Percentiles rank a stretch among this genome's conserved stretches.
phyloP scores from a whole-genome alignment of 2,888 invertebrate species.

The Cephus runcator region DNA sequence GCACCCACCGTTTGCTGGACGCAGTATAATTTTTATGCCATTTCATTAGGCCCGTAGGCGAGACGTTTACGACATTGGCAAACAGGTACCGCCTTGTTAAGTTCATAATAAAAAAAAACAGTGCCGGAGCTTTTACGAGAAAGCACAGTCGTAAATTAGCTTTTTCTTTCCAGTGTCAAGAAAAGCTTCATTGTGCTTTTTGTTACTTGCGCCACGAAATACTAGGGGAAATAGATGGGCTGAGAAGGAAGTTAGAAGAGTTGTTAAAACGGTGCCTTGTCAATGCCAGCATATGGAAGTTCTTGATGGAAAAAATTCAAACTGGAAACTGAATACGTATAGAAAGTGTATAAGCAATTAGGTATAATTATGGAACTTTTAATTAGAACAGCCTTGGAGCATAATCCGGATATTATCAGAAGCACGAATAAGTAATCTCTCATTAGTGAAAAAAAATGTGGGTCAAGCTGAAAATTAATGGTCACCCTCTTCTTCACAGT shows the following conservation, averaged over 20 bases:
- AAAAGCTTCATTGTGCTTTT: neutral
- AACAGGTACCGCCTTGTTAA: neutral
- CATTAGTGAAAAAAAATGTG: neutral
- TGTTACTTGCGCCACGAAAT: neutral
- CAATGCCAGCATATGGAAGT: neutral
- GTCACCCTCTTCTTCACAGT: neutral
- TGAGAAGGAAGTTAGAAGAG: neutral
- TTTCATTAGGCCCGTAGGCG: neutral
- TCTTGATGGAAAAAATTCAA: neutral
- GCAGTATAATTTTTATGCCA: neutral
- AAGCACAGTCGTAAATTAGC: neutral
- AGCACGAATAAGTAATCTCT: neutral
- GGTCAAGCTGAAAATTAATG: neutral
- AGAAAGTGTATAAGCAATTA: neutral
- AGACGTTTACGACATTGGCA: neutral
- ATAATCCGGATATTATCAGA: neutral
- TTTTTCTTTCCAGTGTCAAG: neutral
- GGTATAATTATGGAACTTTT: neutral
- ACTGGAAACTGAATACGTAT: neutral
- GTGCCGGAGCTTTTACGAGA: conserved; percentile 1
- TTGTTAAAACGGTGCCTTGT: neutral
- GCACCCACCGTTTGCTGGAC: neutral
- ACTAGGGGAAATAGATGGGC: neutral
- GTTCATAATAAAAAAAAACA: neutral
- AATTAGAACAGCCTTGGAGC: neutral